These are phyloP conservation scores for Drosophila kepulauana DNA, from an alignment of 1,140 invertebrate genomes.

Conservation along the genomic window DNA sequence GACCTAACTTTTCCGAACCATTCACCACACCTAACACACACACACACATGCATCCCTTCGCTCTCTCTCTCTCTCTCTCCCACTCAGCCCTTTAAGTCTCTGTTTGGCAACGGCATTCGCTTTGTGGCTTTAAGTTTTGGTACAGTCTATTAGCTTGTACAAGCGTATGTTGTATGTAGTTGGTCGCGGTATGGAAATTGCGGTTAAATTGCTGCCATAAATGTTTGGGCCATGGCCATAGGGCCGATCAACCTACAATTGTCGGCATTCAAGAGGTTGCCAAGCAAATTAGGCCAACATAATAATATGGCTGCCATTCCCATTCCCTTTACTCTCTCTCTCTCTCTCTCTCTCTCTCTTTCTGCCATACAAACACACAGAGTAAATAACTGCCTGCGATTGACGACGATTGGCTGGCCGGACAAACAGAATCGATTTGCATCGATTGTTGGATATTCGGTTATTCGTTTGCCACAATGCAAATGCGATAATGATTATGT, in stretches of 20 bases:
- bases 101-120: slow-evolving; percentile 49
- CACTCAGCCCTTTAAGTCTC: background rate
- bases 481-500: slow-evolving; percentile 54
- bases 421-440: slow-evolving; percentile 63
- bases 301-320: slow-evolving; percentile 40
- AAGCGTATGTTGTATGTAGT: slow-evolving; percentile 41
- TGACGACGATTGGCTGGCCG: slow-evolving; percentile 60
- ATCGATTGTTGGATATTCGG: slow-evolving; percentile 36
- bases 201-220: slow-evolving; percentile 67
- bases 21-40: slow-evolving; percentile 1
- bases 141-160: slow-evolving; percentile 57
- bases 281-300: slow-evolving; percentile 74
- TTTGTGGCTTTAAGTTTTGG: slow-evolving; percentile 51
- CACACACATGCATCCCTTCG: background rate
- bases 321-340: background rate
- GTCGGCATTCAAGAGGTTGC: slow-evolving; percentile 68
- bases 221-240: slow-evolving; percentile 9
- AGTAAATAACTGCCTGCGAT: slow-evolving; percentile 33
- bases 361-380: background rate
- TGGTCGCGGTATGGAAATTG: slow-evolving; percentile 71
- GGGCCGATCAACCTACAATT: slow-evolving; percentile 34
- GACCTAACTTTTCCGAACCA: slow-evolving; percentile 15
- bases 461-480: slow-evolving; percentile 28
- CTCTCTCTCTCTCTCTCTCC: background rate
- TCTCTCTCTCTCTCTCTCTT: background rate